Evolutionary conservation across 2,797 vertebrate species (phyloP).

Genomic region (Anabacerthia variegaticeps): DNA sequence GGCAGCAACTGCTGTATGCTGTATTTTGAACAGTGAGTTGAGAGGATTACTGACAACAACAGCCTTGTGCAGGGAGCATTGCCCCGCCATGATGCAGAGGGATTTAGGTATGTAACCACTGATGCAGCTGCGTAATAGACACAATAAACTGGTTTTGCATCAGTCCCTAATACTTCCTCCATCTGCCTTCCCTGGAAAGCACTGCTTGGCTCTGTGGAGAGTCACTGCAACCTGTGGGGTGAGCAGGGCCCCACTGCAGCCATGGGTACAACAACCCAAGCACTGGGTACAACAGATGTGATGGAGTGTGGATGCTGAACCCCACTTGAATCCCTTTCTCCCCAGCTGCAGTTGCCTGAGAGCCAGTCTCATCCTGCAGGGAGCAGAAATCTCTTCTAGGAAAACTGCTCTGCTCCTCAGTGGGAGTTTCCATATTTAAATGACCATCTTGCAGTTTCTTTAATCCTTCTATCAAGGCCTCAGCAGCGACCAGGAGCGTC

Average conservation of each 20-base stretch:
- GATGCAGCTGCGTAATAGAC: neutral
- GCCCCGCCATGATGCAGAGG: neutral
- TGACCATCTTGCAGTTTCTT: neutral
- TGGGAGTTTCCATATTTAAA: neutral
- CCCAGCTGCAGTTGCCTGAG: fast-evolving
- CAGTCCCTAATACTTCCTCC: neutral
- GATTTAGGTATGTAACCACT: neutral
- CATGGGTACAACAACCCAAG: neutral
- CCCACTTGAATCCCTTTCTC: neutral
- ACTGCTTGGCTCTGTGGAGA: neutral
- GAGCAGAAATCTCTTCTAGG: neutral
- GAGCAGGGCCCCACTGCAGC: neutral
- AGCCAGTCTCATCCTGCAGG: neutral
- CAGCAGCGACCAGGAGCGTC: neutral
- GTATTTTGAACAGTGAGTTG: neutral
- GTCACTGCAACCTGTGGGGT: neutral
- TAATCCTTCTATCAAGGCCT: neutral
- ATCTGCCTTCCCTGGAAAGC: neutral
- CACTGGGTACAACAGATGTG: neutral
- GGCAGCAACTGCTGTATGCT: neutral
- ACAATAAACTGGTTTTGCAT: neutral
- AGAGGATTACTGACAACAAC: neutral
- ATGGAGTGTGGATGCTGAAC: neutral
- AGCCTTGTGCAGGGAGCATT: neutral
- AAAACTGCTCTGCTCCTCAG: neutral